Percentiles rank a stretch among this genome's conserved stretches.
These are phyloP conservation scores for Ophion ventricosus DNA, from an alignment of 2,888 invertebrate species.

Conservation along the genomic window DNA sequence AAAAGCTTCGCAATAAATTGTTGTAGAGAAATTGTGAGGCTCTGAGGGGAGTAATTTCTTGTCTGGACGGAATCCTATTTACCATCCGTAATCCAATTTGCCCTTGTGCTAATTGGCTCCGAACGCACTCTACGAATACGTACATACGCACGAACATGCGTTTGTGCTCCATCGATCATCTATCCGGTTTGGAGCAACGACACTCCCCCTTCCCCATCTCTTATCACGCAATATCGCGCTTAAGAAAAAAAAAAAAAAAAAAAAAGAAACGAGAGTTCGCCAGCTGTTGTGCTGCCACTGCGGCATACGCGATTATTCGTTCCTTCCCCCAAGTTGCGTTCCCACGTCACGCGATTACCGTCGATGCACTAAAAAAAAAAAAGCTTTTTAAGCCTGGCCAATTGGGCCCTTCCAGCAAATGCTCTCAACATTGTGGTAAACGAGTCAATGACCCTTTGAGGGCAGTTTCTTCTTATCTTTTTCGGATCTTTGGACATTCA, in stretches of 20 bases:
- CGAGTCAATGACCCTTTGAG: constrained; percentile 30
- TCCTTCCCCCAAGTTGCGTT: background rate
- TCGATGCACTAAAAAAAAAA: constrained; percentile 54
- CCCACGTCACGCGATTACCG: constrained; percentile 36
- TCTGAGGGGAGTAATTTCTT: constrained; percentile 30
- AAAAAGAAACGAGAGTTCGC: constrained; percentile 34
- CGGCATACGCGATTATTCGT: background rate
- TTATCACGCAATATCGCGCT: constrained; percentile 42
- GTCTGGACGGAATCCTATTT: constrained; percentile 66
- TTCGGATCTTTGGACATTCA: background rate
- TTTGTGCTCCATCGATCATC: constrained; percentile 54
- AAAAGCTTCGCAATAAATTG: background rate
- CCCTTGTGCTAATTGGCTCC: constrained; percentile 60
- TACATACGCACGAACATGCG: constrained; percentile 1
- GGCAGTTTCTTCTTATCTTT: background rate
- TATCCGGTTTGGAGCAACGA: constrained; percentile 34
- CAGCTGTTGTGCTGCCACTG: constrained; percentile 9
- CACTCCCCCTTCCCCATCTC: constrained; percentile 21
- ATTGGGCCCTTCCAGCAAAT: constrained; percentile 48
- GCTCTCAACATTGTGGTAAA: constrained; percentile 4
- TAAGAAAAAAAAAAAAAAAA: constrained; percentile 44
- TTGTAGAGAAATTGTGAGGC: background rate
- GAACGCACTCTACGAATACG: constrained; percentile 39
- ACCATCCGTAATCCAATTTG: constrained; percentile 64
- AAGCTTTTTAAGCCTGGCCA: constrained; percentile 9